A percentile compares a stretch with the other conserved stretches of the same genome.
phyloP scores from a whole-genome alignment of 2,113 vertebrate genomes.

The Phylloscopus trochiloides region DNA sequence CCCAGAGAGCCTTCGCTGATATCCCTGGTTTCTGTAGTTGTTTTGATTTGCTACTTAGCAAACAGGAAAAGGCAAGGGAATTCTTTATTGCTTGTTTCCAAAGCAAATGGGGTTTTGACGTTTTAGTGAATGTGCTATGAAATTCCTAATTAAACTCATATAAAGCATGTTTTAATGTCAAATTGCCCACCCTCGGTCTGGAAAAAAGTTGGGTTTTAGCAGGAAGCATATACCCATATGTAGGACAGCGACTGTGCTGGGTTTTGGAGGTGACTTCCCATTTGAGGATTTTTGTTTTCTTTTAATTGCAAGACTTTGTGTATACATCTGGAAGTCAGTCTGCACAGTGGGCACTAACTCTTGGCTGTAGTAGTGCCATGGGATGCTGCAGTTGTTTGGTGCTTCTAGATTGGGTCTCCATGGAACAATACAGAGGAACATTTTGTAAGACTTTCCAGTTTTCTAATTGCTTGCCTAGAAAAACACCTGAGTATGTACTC shows the following conservation, averaged over 20 bases:
- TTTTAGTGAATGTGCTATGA: not conserved
- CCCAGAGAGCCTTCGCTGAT: slow-evolving; percentile 25
- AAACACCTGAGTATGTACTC: slow-evolving; percentile 68
- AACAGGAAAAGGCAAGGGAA: slow-evolving; percentile 19
- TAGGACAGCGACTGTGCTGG: not conserved
- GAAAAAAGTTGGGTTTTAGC: not conserved
- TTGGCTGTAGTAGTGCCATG: slow-evolving; percentile 61
- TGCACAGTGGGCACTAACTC: slow-evolving; percentile 65
- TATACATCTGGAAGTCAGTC: slow-evolving; percentile 21
- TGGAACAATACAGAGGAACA: slow-evolving; percentile 73
- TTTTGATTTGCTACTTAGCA: slow-evolving; percentile 57
- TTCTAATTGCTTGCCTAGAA: slow-evolving; percentile 83
- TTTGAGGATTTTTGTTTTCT: not conserved
- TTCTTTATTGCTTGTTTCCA: slow-evolving; percentile 38
- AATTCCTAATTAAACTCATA: not conserved
- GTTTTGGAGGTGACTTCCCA: not conserved
- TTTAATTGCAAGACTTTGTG: slow-evolving; percentile 59
- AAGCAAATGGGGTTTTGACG: not conserved
- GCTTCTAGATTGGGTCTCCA: slow-evolving; percentile 70
- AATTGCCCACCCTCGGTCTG: not conserved
- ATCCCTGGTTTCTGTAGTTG: slow-evolving; percentile 9
- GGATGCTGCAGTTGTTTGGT: slow-evolving; percentile 75
- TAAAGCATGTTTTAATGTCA: not conserved
- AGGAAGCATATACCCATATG: not conserved
- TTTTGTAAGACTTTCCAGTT: slow-evolving; percentile 76